phyloP scores from a whole-genome alignment of 2,113 vertebrate genomes.

The Ptilorrhoa leucosticta region DNA sequence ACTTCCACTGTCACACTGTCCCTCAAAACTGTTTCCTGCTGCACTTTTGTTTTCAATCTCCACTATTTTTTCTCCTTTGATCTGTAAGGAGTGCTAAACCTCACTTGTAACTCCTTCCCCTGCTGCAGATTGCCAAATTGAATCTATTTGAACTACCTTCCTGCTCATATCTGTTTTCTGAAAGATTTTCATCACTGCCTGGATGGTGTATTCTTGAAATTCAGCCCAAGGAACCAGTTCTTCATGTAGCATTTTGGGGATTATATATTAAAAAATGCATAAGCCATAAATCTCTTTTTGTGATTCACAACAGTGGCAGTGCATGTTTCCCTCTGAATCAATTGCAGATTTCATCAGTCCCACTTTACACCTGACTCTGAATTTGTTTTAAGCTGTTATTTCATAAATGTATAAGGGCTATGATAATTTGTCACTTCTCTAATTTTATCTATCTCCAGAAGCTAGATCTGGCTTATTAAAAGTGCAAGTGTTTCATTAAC shows the following conservation, averaged over 20 bases:
- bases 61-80: background rate
- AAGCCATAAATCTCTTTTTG: constrained; percentile 13
- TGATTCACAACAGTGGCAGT: background rate
- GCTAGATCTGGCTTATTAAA: background rate
- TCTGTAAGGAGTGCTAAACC: background rate
- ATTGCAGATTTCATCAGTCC: constrained; percentile 26
- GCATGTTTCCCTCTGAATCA: background rate
- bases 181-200: constrained; percentile 15
- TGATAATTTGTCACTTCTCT: background rate
- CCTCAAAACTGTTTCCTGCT: background rate
- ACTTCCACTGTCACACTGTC: background rate
- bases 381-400: constrained; percentile 31
- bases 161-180: constrained; percentile 20
- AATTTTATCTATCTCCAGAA: constrained; percentile 6
- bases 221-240: background rate
- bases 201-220: constrained; percentile 1
- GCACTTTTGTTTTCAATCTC: background rate
- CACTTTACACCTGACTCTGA: background rate
- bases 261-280: constrained; percentile 47
- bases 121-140: constrained; percentile 9
- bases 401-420: background rate
- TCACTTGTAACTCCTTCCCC: background rate
- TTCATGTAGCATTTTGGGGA: background rate
- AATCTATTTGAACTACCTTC: constrained; percentile 29
- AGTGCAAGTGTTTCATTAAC: background rate